Evolutionary conservation across 2,888 invertebrate genomes (phyloP), one percentile per base, ranked within the genome.

Genomic region (Mythimna loreyi): DNA sequence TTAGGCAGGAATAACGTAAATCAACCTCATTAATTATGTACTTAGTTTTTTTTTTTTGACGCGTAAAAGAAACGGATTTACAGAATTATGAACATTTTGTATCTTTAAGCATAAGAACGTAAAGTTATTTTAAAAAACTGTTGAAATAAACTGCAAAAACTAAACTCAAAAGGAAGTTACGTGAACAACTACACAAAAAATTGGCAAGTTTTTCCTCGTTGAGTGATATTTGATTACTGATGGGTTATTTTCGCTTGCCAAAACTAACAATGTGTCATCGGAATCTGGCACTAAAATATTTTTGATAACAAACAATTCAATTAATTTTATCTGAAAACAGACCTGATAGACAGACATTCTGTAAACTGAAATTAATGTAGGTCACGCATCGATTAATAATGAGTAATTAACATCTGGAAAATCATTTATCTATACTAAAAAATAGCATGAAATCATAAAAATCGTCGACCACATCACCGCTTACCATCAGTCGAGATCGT

Each of bases 141-240:
- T 47, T 47, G 3, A 55, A 47, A 55, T 45, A 55, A 30, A 23
- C 36, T 53, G 11, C n/a, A 53, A 56, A 33, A 50, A 58, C 11
- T 33, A 23, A 59, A 50, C 43, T 33, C 21, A 36, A 63, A 59
- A 67, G 19, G 58, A 60, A 30, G 2, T 60, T 59, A 49, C 59
- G 67, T 55, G 19, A 75, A 45, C 8, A 23, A 25, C 7, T 8
- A 11, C 25, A 6, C 19, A 49, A 74, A 68, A 57, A 69, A 45
- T 59, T 71, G 77, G 63, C 63, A 59, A 63, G 57, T 52, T 70
- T 47, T 53, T 23, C 36, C 11, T 25, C 53, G 47, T 71, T 64
- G 64, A 64, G 11, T 71, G 77, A 64, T 30, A 64, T 74, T 64
- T 70, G 70, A 70, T 74, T 49, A 76, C 23, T 0, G 13, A 36